Evolutionary conservation across 2,888 invertebrate genomes (phyloP), one percentile per base, ranked within the genome.

Genomic region (Notodonta ziczac): DNA sequence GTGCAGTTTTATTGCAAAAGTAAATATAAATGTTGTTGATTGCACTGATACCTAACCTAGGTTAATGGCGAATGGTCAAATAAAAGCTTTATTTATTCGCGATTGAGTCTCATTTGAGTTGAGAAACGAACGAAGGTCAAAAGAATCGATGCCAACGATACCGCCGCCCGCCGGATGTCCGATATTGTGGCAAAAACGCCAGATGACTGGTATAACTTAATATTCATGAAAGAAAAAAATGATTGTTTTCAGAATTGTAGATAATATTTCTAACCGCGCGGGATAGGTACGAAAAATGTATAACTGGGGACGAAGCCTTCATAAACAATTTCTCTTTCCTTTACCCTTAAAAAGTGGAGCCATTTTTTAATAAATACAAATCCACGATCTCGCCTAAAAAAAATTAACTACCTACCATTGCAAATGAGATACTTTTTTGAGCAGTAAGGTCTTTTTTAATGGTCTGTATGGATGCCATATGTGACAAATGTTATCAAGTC

Each of bases 71-170:
- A 60, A 57, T 59, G 57, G 62, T 58, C 56, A 53, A 67, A 59
- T 56, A 56, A 53, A 62, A 53, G 63, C 66, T 65, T 61, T 68
- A 66, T 70, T 55, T 60, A 58, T 52, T 63, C 40, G 54, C 9
- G 10, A 52, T n/a, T 63, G 53, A 63, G 62, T 61, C 59, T 51
- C 65, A 69, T 69, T 73, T 55, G 56, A 61, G 48, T 54, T 62
- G 57, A 46, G 50, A 61, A 58, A 58, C 60, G 35, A 57, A 66
- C 44, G 63, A 76, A 74, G 74, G 74, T 76, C 74, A 67, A 59
- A 61, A 48, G 61, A 57, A 73, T 69, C 65, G 65, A 74, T 72
- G 76, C 72, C 74, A 71, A 59, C 63, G 57, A 67, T 65, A 65
- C n/a, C 13, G 42, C 54, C n/a, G 58, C 46, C 54, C 58, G 61